Evolutionary conservation across 2,797 vertebrate species (phyloP).

Genomic region (Prionace glauca): DNA sequence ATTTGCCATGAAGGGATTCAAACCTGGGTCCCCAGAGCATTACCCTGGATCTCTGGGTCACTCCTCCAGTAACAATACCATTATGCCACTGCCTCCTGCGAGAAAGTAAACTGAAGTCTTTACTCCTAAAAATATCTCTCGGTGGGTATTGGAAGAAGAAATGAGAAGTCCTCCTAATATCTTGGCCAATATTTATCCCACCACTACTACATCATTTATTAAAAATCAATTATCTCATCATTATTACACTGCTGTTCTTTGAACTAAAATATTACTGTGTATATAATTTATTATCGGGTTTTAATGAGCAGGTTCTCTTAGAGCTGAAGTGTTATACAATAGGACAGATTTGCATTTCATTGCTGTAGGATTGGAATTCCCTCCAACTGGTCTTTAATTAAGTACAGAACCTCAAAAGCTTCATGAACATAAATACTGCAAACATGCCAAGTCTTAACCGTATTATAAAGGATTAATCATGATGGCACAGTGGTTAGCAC

Average conservation of each 20-base stretch:
- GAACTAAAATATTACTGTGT: background rate
- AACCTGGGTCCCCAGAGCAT: too few relatives aligned
- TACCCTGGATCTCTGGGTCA: too few relatives aligned
- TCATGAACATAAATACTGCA: too few relatives aligned
- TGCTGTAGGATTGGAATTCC: background rate
- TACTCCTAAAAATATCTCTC: background rate
- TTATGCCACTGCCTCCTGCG: too few relatives aligned
- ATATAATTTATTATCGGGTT: background rate
- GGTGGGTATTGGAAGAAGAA: background rate
- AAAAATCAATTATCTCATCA: background rate
- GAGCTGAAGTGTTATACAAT: background rate
- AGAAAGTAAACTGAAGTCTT: background rate
- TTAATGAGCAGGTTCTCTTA: background rate
- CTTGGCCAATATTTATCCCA: background rate
- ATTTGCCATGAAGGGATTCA: too few relatives aligned
- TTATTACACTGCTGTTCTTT: background rate
- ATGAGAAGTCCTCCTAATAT: background rate
- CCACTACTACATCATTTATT: background rate
- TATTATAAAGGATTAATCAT: too few relatives aligned
- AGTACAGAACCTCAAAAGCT: too few relatives aligned
- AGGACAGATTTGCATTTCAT: background rate
- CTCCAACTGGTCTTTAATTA: too few relatives aligned
- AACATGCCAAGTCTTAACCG: too few relatives aligned
- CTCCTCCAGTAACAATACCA: too few relatives aligned
- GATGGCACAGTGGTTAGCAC: too few relatives aligned